phyloP scores from a whole-genome alignment of 2,888 invertebrate species.

The Lithophane leautieri region DNA sequence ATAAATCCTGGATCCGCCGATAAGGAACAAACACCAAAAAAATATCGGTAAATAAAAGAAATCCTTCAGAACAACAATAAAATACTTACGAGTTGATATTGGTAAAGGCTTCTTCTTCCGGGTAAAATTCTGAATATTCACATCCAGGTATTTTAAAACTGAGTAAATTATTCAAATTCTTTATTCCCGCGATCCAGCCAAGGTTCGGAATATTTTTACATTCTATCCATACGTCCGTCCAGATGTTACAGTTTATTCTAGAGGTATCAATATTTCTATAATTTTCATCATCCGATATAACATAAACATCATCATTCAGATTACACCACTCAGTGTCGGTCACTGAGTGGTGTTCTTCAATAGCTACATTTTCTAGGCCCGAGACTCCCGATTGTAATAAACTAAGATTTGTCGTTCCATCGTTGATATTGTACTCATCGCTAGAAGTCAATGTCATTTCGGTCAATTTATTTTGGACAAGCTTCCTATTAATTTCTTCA shows the following conservation, averaged over 20 bases:
- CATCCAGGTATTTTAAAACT: slow-evolving; percentile 84
- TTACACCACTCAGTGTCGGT: slow-evolving; percentile 8
- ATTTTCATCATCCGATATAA: slow-evolving; percentile 74
- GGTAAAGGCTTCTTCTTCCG: slow-evolving; percentile 75
- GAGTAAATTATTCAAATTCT: slow-evolving; percentile 68
- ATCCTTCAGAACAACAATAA: background rate
- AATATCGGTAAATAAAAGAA: background rate
- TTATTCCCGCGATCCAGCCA: slow-evolving; percentile 79
- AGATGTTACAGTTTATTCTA: slow-evolving; percentile 29
- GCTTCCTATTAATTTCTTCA: slow-evolving; percentile 85
- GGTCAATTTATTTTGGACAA: slow-evolving; percentile 49
- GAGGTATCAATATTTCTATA: slow-evolving; percentile 16
- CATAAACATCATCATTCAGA: slow-evolving; percentile 61
- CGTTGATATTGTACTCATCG: background rate
- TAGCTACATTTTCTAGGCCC: slow-evolving; percentile 4
- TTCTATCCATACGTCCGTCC: slow-evolving; percentile 77
- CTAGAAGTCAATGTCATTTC: slow-evolving; percentile 7
- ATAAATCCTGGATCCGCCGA: background rate
- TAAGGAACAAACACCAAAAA: background rate
- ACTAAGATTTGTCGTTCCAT: slow-evolving; percentile 1
- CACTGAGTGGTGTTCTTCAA: slow-evolving; percentile 11
- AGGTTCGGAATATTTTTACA: slow-evolving; percentile 76
- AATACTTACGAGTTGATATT: slow-evolving; percentile 84
- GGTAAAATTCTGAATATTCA: slow-evolving; percentile 78
- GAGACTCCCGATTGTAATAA: slow-evolving; percentile 1